phyloP scores from a whole-genome alignment of 92 coral and sea anemone genomes.

The Pocillopora meandrina region DNA sequence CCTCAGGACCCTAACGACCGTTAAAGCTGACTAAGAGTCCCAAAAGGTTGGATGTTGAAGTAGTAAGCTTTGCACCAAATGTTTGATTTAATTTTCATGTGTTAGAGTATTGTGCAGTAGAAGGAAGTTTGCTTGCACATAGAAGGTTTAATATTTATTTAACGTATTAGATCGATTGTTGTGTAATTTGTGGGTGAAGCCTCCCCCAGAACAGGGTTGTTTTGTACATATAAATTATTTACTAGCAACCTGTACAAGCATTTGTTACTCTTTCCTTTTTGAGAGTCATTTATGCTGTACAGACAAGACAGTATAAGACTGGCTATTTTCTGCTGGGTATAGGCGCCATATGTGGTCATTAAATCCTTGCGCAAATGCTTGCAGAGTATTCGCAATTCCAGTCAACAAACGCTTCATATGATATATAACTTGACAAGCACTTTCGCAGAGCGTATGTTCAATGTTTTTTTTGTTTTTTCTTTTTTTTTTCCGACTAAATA shows the following conservation, averaged over 20 bases:
- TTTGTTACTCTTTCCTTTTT: background rate
- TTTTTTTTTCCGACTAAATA: background rate
- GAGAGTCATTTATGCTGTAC: background rate
- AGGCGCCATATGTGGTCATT: background rate
- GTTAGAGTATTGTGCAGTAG: background rate
- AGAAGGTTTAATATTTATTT: background rate
- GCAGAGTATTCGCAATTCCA: background rate
- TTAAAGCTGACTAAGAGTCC: background rate
- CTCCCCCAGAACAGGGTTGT: background rate
- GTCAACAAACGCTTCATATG: background rate
- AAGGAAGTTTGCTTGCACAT: background rate
- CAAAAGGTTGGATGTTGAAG: background rate
- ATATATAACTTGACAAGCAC: no score
- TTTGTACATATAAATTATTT: background rate
- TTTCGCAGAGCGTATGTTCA: no score
- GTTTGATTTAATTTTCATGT: background rate
- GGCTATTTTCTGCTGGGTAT: background rate
- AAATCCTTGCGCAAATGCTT: background rate
- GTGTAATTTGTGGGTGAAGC: background rate
- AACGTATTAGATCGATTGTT: background rate
- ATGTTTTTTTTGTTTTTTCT: background rate
- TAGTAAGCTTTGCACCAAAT: background rate
- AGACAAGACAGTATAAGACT: background rate
- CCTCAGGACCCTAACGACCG: background rate
- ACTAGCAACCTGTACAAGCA: background rate